Conservation (phyloP, 2,888 invertebrate species). For the Amblyjoppa fuscipennis region DNA sequence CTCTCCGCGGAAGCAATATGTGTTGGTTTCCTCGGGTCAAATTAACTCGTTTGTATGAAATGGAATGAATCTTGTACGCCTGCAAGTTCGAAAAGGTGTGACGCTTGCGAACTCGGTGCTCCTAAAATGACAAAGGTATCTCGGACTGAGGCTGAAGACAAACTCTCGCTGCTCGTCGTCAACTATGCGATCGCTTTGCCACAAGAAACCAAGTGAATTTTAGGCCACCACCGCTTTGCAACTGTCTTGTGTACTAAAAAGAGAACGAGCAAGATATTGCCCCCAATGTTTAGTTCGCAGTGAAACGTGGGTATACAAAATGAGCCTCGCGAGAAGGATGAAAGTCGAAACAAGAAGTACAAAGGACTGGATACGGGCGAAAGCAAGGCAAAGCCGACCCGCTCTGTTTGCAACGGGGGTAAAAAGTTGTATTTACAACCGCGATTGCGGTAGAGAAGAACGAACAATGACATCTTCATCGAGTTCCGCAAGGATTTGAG, state of each 20-base stretch:
- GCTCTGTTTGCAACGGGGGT: constrained; percentile 11
- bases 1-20: too few species aligned
- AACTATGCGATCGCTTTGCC: constrained; percentile 28
- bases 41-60: too few species aligned
- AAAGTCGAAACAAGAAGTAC: constrained; percentile 9
- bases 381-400: not conserved
- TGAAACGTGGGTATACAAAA: constrained; percentile 51
- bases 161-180: constrained; percentile 30
- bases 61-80: not conserved
- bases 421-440: constrained; percentile 52
- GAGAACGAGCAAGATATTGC: constrained; percentile 46
- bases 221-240: not conserved
- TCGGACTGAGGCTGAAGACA: constrained; percentile 20
- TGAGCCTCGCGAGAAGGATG: constrained; percentile 50
- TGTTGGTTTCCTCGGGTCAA: too few species aligned
- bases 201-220: constrained; percentile 44
- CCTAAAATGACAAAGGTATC: constrained; percentile 33
- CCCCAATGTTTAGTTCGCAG: constrained; percentile 22
- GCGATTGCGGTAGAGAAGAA: constrained; percentile 46
- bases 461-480: constrained; percentile 63
- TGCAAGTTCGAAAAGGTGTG: not conserved
- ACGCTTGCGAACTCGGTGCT: constrained; percentile 40
- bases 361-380: not conserved
- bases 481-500: constrained; percentile 29
- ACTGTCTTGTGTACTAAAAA: constrained; percentile 16